Conservation (phyloP, 1,140 invertebrate genomes). For the Apolygus lucorum region DNA sequence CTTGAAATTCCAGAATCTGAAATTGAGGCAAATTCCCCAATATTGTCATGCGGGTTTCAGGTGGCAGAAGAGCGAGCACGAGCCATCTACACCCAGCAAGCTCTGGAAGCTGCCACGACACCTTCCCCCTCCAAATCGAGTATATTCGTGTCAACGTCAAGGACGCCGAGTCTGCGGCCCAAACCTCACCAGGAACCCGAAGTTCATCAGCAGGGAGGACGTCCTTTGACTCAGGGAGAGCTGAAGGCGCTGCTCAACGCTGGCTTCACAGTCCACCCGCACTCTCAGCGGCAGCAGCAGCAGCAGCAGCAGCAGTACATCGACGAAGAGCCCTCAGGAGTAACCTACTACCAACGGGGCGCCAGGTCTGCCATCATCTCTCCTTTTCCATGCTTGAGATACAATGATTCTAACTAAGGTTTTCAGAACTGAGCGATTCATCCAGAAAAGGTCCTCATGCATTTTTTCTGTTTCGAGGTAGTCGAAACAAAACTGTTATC, state of each 20-base stretch:
- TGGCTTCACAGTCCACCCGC: conserved; percentile 1
- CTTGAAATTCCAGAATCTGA: too few species aligned
- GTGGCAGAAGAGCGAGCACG: neutral
- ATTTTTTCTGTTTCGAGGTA: too few species aligned
- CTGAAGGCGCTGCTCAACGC: neutral
- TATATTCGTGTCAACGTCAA: neutral
- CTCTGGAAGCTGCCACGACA: neutral
- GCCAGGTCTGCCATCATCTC: too few species aligned
- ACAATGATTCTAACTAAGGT: too few species aligned
- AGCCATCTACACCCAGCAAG: neutral
- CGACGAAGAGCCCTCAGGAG: neutral
- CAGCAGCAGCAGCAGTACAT: neutral
- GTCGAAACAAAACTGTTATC: too few species aligned
- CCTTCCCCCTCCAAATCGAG: neutral
- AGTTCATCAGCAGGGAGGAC: neutral
- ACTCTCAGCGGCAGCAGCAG: neutral
- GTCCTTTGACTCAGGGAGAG: neutral
- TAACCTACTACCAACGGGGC: neutral
- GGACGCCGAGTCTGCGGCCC: neutral
- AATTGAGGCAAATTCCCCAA: neutral
- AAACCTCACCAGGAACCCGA: neutral
- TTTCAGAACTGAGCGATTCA: too few species aligned
- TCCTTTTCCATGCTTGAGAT: too few species aligned
- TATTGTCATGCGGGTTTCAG: neutral
- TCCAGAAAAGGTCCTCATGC: too few species aligned